Conservation (phyloP, 2,113 vertebrate species). For the Phalacrocorax brasilianus region DNA sequence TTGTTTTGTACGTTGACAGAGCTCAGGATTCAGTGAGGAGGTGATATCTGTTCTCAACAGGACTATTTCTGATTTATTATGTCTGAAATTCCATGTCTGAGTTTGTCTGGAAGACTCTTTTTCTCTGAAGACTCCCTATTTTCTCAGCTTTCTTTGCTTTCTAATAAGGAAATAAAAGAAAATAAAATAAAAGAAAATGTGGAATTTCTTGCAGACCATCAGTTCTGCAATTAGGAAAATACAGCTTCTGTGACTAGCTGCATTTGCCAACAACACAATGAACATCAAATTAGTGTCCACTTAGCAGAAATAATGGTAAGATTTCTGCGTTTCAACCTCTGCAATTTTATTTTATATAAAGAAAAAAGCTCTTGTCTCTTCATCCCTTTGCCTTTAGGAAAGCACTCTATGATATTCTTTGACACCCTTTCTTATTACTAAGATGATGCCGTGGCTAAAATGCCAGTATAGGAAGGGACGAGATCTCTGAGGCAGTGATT, state of each 20-base stretch:
- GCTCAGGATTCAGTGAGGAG: background rate
- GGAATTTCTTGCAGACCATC: background rate
- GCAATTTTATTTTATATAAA: background rate
- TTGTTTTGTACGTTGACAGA: background rate
- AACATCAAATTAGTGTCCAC: background rate
- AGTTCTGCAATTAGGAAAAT: background rate
- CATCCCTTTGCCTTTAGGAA: background rate
- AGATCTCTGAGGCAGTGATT: background rate
- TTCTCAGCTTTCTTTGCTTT: background rate
- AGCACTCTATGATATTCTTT: background rate
- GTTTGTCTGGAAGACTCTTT: background rate
- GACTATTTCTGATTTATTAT: background rate
- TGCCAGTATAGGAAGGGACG: background rate
- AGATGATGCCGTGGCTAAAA: background rate
- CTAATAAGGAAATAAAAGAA: background rate
- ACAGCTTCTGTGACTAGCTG: background rate
- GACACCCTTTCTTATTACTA: background rate
- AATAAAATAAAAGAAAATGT: background rate
- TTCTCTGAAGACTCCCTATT: background rate
- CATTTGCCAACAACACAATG: background rate
- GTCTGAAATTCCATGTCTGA: background rate
- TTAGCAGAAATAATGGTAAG: background rate
- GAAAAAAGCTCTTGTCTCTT: background rate
- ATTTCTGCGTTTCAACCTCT: background rate
- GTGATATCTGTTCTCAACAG: background rate